Conservation (phyloP, 2,113 vertebrate species). For the Rhea pennata region DNA sequence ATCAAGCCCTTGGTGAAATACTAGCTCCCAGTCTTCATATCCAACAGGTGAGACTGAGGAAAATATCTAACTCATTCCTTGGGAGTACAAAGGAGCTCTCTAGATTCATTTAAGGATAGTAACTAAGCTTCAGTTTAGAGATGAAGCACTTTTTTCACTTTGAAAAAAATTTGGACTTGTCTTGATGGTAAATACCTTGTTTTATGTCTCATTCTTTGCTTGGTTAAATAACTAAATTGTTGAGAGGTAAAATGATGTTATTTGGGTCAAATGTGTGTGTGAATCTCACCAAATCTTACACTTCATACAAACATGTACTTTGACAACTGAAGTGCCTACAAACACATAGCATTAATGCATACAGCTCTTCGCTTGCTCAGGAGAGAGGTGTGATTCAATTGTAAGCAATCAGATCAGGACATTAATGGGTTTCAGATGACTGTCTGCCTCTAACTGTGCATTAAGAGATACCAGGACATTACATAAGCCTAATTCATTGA, state of each 20-base stretch:
- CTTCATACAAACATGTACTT: background rate
- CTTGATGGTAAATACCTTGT: background rate
- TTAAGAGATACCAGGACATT: background rate
- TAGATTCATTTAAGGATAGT: background rate
- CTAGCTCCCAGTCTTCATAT: background rate
- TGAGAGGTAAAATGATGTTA: background rate
- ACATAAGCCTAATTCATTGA: background rate
- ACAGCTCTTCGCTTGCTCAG: background rate
- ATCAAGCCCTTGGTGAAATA: background rate
- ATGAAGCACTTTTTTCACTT: background rate
- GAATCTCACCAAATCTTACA: background rate
- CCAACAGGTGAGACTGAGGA: background rate
- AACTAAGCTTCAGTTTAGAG: background rate
- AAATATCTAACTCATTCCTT: background rate
- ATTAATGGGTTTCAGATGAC: background rate
- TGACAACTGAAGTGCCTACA: background rate
- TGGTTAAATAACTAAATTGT: background rate
- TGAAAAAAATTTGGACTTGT: background rate
- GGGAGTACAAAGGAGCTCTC: background rate
- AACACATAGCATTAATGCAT: background rate
- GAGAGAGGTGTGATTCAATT: background rate
- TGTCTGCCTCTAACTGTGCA: background rate
- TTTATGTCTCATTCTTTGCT: background rate
- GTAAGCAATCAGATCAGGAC: background rate
- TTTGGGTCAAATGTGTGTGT: background rate